Base-by-base conservation (phyloP, 2,113 vertebrate species). In the Neomonachus schauinslandi region DNA sequence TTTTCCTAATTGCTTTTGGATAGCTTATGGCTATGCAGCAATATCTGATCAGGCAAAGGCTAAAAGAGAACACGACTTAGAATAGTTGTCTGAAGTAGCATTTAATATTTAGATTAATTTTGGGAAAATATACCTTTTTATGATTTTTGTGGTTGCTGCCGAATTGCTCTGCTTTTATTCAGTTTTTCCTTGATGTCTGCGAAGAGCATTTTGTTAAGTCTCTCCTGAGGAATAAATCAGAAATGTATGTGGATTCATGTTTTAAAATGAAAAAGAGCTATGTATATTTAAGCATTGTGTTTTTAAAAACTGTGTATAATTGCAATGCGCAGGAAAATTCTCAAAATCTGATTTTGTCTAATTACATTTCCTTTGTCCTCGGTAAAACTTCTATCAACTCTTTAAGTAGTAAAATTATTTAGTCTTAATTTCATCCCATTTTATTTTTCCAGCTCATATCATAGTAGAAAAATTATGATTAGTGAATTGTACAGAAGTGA, bases 151-250 rank as follows among this genome's bases (percentile, higher is more conserved):
- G 11, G 14, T 85, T 89, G 5, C 24, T 0, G 24, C 13, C 92
- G 16, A 74, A 49, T 85, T n/a, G 0, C 14, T 91, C 15, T 92
- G 21, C 42, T 71, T 83, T 63, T 63, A 82, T 53, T 91, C 21
- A 84, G n/a, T 82, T 87, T 90, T 87, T 63, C 39, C 28, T 19
- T 83, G 19, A 77, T 76, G 15, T 55, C 19, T 21, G 89, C 22
- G 9, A 77, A 93, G 59, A 91, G 7, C 11, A 71, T 91, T 94
- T 94, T 65, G 6, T 65, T 65, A 82, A 91, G 7, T 85, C 95
- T 94, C 10, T 89, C 36, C 33, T 53, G 6, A 84, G 13, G 12
- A 79, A n/a, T 79, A 59, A 67, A 61, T 85, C 22, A 92, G 55
- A 65, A 95, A 74, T 31, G 1, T 24, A n/a, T 72, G 2, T 79